Evolutionary conservation across 2,113 vertebrate species (phyloP).

Genomic region (Pithys albifrons): DNA sequence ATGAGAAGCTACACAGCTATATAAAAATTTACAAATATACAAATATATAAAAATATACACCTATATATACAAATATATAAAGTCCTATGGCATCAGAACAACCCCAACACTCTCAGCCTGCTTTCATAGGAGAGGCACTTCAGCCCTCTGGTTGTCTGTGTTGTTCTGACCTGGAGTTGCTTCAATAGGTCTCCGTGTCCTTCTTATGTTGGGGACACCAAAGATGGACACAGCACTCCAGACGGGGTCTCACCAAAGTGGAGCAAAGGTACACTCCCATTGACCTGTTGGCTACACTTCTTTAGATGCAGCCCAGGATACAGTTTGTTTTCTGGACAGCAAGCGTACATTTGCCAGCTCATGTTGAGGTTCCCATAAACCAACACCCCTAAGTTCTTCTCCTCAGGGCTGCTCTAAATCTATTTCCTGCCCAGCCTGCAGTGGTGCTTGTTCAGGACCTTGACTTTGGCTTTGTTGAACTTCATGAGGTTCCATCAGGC

Average conservation of each 20-base stretch:
- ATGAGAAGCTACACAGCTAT: no score
- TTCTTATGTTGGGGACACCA: not conserved
- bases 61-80: no score
- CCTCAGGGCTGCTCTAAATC: not conserved
- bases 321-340: not conserved
- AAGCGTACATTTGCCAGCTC: not conserved
- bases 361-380: not conserved
- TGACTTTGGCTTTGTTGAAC: not conserved
- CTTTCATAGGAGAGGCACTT: not conserved
- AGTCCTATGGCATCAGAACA: not conserved
- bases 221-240: not conserved
- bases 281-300: accelerated
- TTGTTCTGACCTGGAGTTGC: not conserved
- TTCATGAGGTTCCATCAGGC: not conserved
- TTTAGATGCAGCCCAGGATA: not conserved
- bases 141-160: not conserved
- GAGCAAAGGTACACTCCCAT: not conserved
- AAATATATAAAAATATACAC: no score
- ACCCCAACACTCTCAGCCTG: not conserved
- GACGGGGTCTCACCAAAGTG: no score
- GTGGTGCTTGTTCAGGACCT: not conserved
- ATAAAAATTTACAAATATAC: no score
- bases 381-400: not conserved
- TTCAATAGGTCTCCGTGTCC: not conserved
- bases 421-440: not conserved